A percentile compares a stretch with the other conserved stretches of the same genome.
Conservation (phyloP, 2,113 vertebrate genomes). For the Synchiropus splendidus region DNA sequence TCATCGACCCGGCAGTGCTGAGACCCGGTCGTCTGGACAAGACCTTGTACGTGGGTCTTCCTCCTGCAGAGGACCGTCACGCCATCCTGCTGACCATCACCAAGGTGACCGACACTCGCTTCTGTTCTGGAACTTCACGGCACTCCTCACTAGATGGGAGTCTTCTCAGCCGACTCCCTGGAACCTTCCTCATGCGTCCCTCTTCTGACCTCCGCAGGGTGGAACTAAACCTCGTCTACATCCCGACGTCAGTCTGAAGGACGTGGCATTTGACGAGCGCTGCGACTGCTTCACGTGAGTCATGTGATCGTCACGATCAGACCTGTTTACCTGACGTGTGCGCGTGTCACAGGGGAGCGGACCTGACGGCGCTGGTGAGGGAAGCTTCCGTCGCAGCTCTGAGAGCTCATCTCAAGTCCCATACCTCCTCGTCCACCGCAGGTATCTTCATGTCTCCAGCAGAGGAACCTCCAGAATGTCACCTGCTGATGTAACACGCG, state of each 20-base stretch:
- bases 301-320: too few species aligned
- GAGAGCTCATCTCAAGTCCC: conserved; percentile 50
- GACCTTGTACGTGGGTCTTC: conserved; percentile 88
- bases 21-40: conserved; percentile 91
- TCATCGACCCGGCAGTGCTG: conserved; percentile 88
- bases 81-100: conserved; percentile 90
- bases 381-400: conserved; percentile 86
- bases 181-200: background rate
- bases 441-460: conserved; percentile 38
- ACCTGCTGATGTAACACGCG: too few species aligned
- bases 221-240: conserved; percentile 77
- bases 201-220: conserved; percentile 53
- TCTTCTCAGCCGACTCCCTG: background rate
- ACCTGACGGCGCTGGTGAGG: conserved; percentile 85
- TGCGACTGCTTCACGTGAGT: conserved; percentile 88
- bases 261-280: conserved; percentile 70
- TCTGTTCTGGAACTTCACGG: background rate
- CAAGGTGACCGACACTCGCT: conserved; percentile 68
- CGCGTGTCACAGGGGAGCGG: conserved; percentile 74
- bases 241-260: conserved; percentile 73
- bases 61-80: conserved; percentile 77
- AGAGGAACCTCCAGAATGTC: background rate
- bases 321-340: background rate
- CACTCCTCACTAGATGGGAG: background rate
- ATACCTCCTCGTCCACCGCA: conserved; percentile 2